These are phyloP conservation scores for Peromyscus nudipes DNA, from an alignment of 2,797 vertebrate species.

Conservation along the genomic window DNA sequence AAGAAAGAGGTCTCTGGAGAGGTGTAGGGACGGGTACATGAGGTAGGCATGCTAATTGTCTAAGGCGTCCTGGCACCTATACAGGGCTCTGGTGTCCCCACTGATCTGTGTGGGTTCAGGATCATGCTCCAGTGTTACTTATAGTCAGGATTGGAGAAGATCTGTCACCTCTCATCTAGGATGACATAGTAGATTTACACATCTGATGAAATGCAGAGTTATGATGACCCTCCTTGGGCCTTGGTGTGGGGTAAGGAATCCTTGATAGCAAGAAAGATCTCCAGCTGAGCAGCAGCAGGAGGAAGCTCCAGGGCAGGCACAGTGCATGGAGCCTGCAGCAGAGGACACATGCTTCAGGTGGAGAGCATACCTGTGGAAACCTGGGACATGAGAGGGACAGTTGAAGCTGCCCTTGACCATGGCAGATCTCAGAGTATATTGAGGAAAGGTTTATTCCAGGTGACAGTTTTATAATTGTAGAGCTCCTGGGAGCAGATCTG, in stretches of 20 bases:
- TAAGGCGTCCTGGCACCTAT: neutral
- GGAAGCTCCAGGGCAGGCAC: neutral
- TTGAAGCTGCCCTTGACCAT: neutral
- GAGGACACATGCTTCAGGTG: neutral
- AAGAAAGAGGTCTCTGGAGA: neutral
- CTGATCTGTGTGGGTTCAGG: neutral
- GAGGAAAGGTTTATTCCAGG: slow-evolving; percentile 82
- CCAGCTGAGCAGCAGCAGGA: neutral
- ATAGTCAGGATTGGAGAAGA: too few relatives aligned
- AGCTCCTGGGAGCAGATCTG: slow-evolving; percentile 96
- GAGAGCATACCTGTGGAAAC: neutral
- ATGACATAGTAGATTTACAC: neutral
- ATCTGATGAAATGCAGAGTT: neutral
- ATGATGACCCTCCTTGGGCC: too few relatives aligned
- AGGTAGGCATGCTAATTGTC: neutral
- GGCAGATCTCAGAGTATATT: neutral
- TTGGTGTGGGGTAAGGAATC: too few relatives aligned
- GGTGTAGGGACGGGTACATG: neutral
- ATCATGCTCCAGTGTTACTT: neutral
- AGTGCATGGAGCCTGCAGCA: neutral
- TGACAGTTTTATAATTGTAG: slow-evolving; percentile 96
- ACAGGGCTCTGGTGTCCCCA: too few relatives aligned
- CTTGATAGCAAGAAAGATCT: neutral
- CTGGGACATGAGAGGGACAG: neutral
- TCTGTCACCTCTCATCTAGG: neutral